These are phyloP conservation scores for Chrysina gloriosa DNA, from an alignment of 2,888 invertebrate genomes.

Conservation along the genomic window DNA sequence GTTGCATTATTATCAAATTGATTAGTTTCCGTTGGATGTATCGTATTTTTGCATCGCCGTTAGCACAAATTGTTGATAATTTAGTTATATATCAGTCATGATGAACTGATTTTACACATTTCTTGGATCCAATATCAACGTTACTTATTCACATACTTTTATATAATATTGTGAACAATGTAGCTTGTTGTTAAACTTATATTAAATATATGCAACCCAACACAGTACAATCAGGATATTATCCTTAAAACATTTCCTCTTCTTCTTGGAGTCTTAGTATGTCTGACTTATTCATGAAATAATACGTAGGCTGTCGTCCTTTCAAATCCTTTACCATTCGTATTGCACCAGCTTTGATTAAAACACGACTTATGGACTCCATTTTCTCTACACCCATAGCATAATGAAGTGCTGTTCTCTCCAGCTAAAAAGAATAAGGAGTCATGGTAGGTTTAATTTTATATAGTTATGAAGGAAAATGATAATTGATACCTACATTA, in stretches of 20 bases:
- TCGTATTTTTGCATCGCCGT: too few species aligned
- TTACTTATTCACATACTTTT: too few species aligned
- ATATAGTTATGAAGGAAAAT: not conserved
- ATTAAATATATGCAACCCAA: too few species aligned
- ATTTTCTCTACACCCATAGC: conserved; percentile 90
- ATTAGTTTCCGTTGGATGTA: too few species aligned
- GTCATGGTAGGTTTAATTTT: too few species aligned
- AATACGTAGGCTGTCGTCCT: conserved; percentile 90
- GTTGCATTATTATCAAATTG: too few species aligned
- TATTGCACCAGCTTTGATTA: conserved; percentile 86
- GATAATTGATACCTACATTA: conserved; percentile 74
- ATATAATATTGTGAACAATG: too few species aligned
- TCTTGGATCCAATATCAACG: too few species aligned
- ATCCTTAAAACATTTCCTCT: conserved; percentile 73
- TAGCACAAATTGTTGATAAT: too few species aligned
- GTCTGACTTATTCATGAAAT: conserved; percentile 92
- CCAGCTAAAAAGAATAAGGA: conserved; percentile 79
- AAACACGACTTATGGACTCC: conserved; percentile 81
- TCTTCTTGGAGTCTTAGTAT: conserved; percentile 87
- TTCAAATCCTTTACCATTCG: conserved; percentile 87
- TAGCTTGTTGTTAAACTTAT: too few species aligned
- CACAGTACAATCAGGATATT: not conserved
- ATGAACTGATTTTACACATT: too few species aligned
- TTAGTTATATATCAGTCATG: too few species aligned
- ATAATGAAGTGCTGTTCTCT: conserved; percentile 89